Conservation (phyloP, 2,113 vertebrate species). For the Anarrhichthys ocellatus region DNA sequence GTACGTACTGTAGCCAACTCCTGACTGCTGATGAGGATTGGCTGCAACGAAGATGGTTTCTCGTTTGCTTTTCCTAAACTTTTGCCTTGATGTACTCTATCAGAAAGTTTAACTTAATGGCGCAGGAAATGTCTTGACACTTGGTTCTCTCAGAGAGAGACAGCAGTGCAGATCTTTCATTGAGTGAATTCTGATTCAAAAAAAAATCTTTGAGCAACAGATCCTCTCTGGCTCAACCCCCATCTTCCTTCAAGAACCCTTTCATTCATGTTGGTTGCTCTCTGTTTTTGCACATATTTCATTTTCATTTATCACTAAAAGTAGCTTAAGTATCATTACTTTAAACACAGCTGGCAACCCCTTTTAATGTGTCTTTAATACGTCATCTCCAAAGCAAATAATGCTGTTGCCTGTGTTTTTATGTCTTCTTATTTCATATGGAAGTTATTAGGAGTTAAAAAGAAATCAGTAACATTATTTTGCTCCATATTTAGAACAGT, state of each 20-base stretch:
- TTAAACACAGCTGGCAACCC: neutral
- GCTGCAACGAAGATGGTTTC: neutral
- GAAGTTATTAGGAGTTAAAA: neutral
- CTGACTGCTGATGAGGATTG: neutral
- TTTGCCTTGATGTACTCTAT: neutral
- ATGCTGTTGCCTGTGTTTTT: neutral
- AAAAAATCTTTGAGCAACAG: neutral
- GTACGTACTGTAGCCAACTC: neutral
- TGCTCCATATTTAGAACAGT: neutral
- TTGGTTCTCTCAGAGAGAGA: neutral
- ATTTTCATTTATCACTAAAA: neutral
- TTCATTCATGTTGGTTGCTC: neutral
- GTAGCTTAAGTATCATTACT: neutral
- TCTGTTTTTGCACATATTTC: neutral
- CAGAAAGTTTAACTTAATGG: conserved; percentile 16
- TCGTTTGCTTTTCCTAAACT: conserved; percentile 8
- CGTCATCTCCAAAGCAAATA: neutral
- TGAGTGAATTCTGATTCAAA: neutral
- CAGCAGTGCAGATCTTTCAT: neutral
- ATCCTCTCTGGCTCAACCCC: neutral
- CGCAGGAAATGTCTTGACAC: neutral
- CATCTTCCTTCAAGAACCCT: neutral
- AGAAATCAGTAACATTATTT: neutral
- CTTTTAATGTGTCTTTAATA: neutral
- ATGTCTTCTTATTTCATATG: neutral